phyloP scores from a whole-genome alignment of 2,797 vertebrate genomes.

The Crocodylus rhombifer region DNA sequence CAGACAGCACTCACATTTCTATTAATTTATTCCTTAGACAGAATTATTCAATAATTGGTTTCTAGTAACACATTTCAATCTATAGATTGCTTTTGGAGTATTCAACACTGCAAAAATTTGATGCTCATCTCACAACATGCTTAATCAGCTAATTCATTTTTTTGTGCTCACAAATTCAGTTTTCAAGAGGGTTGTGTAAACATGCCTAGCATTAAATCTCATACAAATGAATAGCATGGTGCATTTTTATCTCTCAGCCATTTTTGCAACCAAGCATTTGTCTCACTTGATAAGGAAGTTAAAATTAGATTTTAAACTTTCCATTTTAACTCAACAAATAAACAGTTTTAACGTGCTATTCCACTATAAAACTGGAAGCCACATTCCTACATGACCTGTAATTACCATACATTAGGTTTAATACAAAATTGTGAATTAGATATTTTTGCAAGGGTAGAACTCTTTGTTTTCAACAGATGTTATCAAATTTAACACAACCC shows the following conservation, averaged over 20 bases:
- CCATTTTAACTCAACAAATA: background rate
- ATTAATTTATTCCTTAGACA: constrained; percentile 43
- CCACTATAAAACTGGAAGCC: background rate
- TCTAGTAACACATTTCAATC: background rate
- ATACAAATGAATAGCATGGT: constrained; percentile 40
- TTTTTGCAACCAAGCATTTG: constrained; percentile 29
- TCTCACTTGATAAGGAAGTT: constrained; percentile 22
- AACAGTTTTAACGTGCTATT: background rate
- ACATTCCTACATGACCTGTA: background rate
- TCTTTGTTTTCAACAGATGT: background rate
- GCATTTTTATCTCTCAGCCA: constrained; percentile 57
- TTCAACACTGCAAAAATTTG: constrained; percentile 14
- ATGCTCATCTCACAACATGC: constrained; percentile 34
- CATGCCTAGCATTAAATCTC: constrained; percentile 28
- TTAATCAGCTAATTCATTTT: constrained; percentile 30
- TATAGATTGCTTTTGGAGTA: constrained; percentile 30
- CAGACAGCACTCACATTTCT: constrained; percentile 32
- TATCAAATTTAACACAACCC: background rate
- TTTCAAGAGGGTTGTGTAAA: constrained; percentile 52
- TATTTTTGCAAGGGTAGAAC: background rate
- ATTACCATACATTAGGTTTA: background rate
- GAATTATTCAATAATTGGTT: constrained; percentile 48
- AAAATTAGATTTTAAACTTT: background rate
- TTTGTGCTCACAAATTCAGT: constrained; percentile 13
- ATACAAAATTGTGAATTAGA: background rate